Evolutionary conservation across 2,888 invertebrate species (phyloP).

Genomic region (Mamestra brassicae): DNA sequence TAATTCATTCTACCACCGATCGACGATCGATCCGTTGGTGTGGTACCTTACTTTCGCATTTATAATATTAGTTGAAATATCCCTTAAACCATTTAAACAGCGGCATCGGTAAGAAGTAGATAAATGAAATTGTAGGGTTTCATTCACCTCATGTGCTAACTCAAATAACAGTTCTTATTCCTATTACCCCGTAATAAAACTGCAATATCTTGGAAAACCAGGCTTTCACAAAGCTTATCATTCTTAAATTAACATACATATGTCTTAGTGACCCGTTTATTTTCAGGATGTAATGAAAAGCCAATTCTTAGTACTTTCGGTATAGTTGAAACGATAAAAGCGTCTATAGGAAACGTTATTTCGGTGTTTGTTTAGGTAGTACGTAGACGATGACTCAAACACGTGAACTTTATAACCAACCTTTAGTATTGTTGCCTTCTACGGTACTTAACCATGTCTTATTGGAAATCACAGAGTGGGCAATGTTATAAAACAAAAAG

Average conservation of each 20-base stretch:
- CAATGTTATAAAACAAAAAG: not conserved
- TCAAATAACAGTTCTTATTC: not conserved
- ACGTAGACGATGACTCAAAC: conserved; percentile 8
- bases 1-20: too few species aligned
- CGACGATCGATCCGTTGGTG: too few species aligned
- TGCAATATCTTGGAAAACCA: not conserved
- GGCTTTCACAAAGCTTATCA: not conserved
- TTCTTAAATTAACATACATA: not conserved
- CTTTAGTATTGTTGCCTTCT: not conserved
- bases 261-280: not conserved
- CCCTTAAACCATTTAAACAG: too few species aligned
- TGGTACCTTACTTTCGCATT: too few species aligned
- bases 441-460: conserved; percentile 5
- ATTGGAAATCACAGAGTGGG: conserved; percentile 6
- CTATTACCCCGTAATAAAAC: not conserved
- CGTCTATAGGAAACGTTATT: not conserved
- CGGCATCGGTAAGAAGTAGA: too few species aligned
- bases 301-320: not conserved
- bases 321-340: not conserved
- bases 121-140: not conserved
- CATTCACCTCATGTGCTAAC: not conserved
- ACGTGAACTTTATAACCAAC: conserved; percentile 10
- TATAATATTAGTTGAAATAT: too few species aligned
- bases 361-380: not conserved
- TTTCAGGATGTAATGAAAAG: not conserved